Percentiles rank a stretch among this genome's conserved stretches.
Evolutionary conservation across 2,888 invertebrate genomes (phyloP).

Genomic region (Agonum fuliginosum): DNA sequence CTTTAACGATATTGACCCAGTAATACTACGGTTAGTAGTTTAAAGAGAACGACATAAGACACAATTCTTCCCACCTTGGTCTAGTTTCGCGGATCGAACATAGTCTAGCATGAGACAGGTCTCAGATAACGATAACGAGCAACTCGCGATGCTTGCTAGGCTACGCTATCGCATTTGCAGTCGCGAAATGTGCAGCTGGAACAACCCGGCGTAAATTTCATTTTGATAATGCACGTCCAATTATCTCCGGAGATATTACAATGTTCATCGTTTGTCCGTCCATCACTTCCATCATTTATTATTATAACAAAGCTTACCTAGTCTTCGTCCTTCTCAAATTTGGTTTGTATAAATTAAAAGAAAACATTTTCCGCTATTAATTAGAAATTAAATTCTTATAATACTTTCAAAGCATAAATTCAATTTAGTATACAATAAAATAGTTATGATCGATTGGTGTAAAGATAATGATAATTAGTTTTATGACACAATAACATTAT

Average conservation of each 20-base stretch:
- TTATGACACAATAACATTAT: no score
- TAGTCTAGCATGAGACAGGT: not conserved
- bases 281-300: slow-evolving; percentile 3
- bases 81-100: slow-evolving; percentile 5
- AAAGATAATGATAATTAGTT: no score
- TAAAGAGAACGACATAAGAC: not conserved
- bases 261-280: slow-evolving; percentile 24
- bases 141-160: no score
- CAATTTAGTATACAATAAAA: no score
- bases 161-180: slow-evolving; percentile 34
- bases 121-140: slow-evolving; percentile 14
- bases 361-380: not conserved
- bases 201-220: slow-evolving; percentile 35
- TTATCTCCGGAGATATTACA: slow-evolving; percentile 9
- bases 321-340: not conserved
- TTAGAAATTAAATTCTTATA: no score
- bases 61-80: slow-evolving; percentile 10
- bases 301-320: not conserved
- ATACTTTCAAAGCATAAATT: no score
- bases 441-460: no score
- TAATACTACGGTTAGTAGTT: not conserved
- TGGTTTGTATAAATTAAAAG: not conserved
- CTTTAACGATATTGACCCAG: not conserved
- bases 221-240: slow-evolving; percentile 44
- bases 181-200: slow-evolving; percentile 17